Base-by-base conservation (phyloP, 1,140 invertebrate species). In the Macrostomum lignano region DNA sequence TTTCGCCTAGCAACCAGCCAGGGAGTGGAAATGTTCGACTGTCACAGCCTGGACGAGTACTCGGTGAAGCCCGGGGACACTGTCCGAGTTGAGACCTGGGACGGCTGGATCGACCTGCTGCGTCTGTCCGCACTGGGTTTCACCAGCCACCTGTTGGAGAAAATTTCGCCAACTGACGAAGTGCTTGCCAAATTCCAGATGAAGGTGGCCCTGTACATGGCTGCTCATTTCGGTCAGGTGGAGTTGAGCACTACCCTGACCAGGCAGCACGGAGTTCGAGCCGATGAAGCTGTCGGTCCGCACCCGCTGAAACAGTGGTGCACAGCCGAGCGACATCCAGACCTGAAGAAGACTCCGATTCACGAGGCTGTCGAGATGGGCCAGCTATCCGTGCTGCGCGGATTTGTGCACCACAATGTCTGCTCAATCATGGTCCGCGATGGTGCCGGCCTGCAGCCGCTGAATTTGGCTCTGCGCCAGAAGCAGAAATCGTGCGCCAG, bases 61-160 rank as follows among this genome's bases (percentile, higher is more conserved):
- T 40, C 38, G 14, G 38, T 55, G 9, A 39, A 47, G 20, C 37
- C 44, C 1, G 49, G 51, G 11, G 37, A 46, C 23, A 51, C 44
- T 2, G 38, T 56, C 2, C 33, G 39, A n/a, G 36, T 53, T 30
- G 47, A 55, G 31, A 49, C 45, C 20, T 53, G 52, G 51, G 52
- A 56, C 34, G 53, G 53, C n/a, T 56, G 51, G 49, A 52, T 46
- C 21, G 51, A 56, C 30, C 48, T 55, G 26, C 41, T 56, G 1
- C 51, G 48, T 36, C 37, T 48, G 17, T 40, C 44, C 21, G 43
- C 48, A 13, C 41, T 47, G 36, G 52, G 53, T n/a, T 48, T 48
- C 33, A 52, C 51, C 3, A 43, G 39, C 3, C 46, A 47, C 34
- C 41, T 45, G 41, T 43, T 7, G 36, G 52, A 23, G 35, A 46